Base-by-base conservation (phyloP, 2,113 vertebrate species). In the Eublepharis macularius region DNA sequence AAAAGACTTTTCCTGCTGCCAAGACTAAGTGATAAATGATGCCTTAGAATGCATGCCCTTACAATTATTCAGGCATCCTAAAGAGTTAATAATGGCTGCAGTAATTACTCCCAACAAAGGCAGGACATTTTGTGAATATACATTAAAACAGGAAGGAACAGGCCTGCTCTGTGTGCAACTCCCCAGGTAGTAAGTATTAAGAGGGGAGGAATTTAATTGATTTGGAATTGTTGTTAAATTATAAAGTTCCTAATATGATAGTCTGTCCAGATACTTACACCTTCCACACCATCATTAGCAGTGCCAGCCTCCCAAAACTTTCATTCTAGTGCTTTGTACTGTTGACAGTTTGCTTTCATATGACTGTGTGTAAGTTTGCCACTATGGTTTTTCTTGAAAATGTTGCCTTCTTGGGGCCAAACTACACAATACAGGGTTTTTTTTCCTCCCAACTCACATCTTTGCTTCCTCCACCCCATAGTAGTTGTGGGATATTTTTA, bases 171-270 rank as follows among this genome's bases (percentile, higher is more conserved):
- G n/a, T 76, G 88, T 85, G 3, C 88, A 17, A 83, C 90, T 86
- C 82, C 89, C 87, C 88, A 92, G 88, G 84, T 83, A 79, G 87
- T 92, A 92, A 95, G 88, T 94, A 90, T 95, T 93, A 90, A 86
- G 90, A 91, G 91, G 91, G 91, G 93, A 95, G 90, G 90, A 29
- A 91, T 94, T 80, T 93, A 94, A 94, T 95, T 92, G 91, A 94
- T 90, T n/a, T 91, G 86, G 91, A 94, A 94, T 94, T 90, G 89
- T 91, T 76, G 84, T 88, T 80, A 79, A 88, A 92, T 89, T 87
- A 87, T 92, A 92, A 92, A 94, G 91, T 47, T 24, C 82, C 87
- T 94, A 92, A 94, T 92, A 92, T 88, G 91, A 94, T 92, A 88
- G 79, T 11, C 41, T 91, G 92, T 85, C 88, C 93, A 94, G 91